phyloP scores from a whole-genome alignment of 2,888 invertebrate genomes.

The Drosophila helvetica region DNA sequence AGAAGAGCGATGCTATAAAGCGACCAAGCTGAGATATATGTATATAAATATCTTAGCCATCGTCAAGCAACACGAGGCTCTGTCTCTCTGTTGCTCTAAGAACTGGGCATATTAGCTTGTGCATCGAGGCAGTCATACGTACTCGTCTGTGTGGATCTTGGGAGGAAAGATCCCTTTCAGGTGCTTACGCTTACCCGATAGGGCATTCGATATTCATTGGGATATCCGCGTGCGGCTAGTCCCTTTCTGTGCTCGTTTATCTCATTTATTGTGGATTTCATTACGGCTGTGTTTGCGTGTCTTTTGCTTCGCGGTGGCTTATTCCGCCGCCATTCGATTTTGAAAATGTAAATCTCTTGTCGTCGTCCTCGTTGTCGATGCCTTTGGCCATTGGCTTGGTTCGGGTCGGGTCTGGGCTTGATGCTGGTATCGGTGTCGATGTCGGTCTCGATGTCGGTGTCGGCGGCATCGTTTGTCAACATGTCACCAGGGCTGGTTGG shows the following conservation, averaged over 20 bases:
- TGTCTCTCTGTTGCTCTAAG: constrained; percentile 28
- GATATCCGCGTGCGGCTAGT: background rate
- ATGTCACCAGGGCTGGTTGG: constrained; percentile 76
- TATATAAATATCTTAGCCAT: constrained; percentile 29
- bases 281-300: constrained; percentile 76
- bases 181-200: background rate
- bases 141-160: too few species aligned
- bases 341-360: constrained; percentile 77
- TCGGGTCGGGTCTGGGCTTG: constrained; percentile 1
- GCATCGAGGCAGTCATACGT: too few species aligned
- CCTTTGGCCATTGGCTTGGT: constrained; percentile 5
- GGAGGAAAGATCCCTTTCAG: too few species aligned
- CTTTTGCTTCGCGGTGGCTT: constrained; percentile 79
- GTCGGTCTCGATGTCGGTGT: constrained; percentile 45
- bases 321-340: constrained; percentile 78
- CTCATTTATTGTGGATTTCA: constrained; percentile 77
- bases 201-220: background rate
- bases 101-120: background rate
- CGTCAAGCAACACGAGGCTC: constrained; percentile 48
- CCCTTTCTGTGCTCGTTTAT: constrained; percentile 64
- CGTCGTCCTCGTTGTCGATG: constrained; percentile 42
- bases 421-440: constrained; percentile 20
- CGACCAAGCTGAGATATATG: constrained; percentile 66
- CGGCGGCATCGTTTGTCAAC: constrained; percentile 77
- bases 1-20: constrained; percentile 60